Evolutionary conservation across 2,888 invertebrate species (phyloP).

Genomic region (Clitarchus hookeri): DNA sequence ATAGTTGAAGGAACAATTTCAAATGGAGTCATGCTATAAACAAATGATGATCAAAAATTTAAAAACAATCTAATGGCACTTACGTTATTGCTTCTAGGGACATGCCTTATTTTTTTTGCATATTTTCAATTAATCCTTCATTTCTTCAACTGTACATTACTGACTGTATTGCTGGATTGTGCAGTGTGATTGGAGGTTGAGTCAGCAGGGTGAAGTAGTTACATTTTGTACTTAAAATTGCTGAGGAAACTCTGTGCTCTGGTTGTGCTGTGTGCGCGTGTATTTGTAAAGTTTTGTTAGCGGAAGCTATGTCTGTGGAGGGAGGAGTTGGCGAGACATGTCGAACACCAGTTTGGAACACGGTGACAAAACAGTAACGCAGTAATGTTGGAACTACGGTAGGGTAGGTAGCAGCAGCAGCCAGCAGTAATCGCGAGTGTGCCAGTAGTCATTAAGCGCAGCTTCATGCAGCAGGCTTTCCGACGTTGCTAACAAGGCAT

Average conservation of each 20-base stretch:
- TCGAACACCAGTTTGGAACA: conserved; percentile 25
- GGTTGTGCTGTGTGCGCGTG: not conserved
- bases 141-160: no score
- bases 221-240: not conserved
- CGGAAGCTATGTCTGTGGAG: not conserved
- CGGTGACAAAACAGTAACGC: conserved; percentile 1
- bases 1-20: no score
- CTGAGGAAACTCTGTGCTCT: not conserved
- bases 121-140: no score
- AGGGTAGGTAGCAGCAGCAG: not conserved
- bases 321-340: not conserved
- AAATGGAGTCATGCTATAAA: no score
- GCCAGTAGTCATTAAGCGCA: conserved; percentile 18
- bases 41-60: no score
- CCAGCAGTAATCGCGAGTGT: conserved; percentile 11
- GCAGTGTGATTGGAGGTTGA: no score
- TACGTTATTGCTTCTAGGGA: no score
- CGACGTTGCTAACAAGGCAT: conserved; percentile 22
- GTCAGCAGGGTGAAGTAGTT: no score
- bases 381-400: not conserved
- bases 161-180: no score
- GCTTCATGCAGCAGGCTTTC: conserved; percentile 10
- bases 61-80: no score
- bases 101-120: no score
- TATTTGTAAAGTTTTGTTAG: no score